Evolutionary conservation across 2,888 invertebrate genomes (phyloP).

Genomic region (Yponomeuta plumbellus): DNA sequence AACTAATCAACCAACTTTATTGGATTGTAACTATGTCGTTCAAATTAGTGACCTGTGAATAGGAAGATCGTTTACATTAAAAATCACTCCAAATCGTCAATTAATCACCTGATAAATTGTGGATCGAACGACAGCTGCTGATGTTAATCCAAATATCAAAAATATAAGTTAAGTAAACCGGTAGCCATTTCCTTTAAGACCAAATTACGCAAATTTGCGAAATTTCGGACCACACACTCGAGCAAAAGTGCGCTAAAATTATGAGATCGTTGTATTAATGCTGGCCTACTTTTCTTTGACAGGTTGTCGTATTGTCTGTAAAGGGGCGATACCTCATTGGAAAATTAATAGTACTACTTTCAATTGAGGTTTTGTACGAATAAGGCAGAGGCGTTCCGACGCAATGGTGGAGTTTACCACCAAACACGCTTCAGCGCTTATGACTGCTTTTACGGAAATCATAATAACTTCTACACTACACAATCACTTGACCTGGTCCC

Average conservation of each 20-base stretch:
- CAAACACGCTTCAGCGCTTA: not conserved
- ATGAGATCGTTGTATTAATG: conserved; percentile 27
- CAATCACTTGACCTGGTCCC: too few relatives aligned
- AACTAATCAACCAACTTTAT: not conserved
- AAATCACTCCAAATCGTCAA: not conserved
- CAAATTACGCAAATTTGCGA: not conserved
- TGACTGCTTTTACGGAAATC: too few relatives aligned
- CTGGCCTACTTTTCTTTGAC: conserved; percentile 33
- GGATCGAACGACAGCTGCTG: not conserved
- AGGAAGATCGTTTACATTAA: not conserved
- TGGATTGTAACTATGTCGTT: not conserved
- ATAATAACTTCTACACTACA: too few relatives aligned
- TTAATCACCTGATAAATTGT: not conserved
- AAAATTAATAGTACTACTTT: conserved; percentile 16
- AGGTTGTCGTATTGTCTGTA: conserved; percentile 35
- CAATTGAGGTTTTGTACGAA: conserved; percentile 7
- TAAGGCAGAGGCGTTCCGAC: not conserved
- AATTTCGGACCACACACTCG: conserved; percentile 13
- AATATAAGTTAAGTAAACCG: not conserved
- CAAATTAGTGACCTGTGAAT: not conserved
- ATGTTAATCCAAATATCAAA: not conserved
- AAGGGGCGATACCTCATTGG: conserved; percentile 20
- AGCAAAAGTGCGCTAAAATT: conserved; percentile 6
- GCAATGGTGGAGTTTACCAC: not conserved
- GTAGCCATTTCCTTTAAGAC: not conserved